Evolutionary conservation across 2,797 vertebrate genomes (phyloP).

Genomic region (Pygocentrus nattereri): DNA sequence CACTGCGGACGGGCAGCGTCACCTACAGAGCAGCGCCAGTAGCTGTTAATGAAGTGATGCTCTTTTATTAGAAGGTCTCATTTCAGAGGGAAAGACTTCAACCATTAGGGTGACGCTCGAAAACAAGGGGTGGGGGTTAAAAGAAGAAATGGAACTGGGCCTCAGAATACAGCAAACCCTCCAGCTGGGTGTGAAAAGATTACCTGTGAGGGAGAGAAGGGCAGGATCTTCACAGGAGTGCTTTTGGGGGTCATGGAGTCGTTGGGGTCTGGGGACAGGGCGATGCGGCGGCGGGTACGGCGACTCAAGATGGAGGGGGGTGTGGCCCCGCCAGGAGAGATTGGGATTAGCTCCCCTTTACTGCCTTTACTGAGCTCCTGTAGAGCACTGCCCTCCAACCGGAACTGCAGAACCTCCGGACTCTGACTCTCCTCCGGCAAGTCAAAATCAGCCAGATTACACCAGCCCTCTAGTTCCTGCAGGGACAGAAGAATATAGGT

Average conservation of each 20-base stretch:
- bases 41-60: no score
- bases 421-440: constrained; percentile 84
- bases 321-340: constrained; percentile 88
- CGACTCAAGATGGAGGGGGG: constrained; percentile 87
- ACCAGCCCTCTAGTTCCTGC: constrained; percentile 94
- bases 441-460: constrained; percentile 91
- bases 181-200: not conserved
- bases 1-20: no score
- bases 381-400: constrained; percentile 90
- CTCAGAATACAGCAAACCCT: not conserved
- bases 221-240: constrained; percentile 94
- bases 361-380: constrained; percentile 93
- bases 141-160: no score
- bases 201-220: constrained; percentile 98
- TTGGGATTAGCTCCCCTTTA: constrained; percentile 95
- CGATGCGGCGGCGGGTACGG: constrained; percentile 84
- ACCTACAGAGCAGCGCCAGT: no score
- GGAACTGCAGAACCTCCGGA: constrained; percentile 86
- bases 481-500: not conserved
- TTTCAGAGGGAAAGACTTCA: no score
- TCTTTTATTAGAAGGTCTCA: no score
- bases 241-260: constrained; percentile 95
- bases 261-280: constrained; percentile 86
- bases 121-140: no score
- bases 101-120: no score